Conservation (phyloP, 1,140 invertebrate species). For the Drosophila pruinosa region DNA sequence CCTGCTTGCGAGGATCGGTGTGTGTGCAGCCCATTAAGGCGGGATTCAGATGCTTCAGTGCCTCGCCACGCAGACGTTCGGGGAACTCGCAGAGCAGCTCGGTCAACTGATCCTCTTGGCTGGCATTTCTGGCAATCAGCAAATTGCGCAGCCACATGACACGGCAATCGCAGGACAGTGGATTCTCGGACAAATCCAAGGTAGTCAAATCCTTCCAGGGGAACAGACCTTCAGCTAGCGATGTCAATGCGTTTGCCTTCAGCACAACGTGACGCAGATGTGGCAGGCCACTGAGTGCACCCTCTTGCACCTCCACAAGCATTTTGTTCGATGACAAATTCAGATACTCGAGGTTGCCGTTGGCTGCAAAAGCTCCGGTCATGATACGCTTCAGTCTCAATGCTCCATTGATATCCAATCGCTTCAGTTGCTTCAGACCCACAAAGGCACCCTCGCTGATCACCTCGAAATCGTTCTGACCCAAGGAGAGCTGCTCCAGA, state of each 20-base stretch:
- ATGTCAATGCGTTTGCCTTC: slow-evolving; percentile 90
- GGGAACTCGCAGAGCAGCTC: slow-evolving; percentile 90
- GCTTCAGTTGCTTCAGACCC: slow-evolving; percentile 89
- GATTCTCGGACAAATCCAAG: slow-evolving; percentile 92
- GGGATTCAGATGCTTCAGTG: slow-evolving; percentile 87
- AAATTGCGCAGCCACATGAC: slow-evolving; percentile 92
- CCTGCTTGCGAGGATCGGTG: slow-evolving; percentile 89
- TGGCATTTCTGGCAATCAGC: slow-evolving; percentile 88
- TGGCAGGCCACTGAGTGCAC: slow-evolving; percentile 89
- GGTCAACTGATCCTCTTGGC: slow-evolving; percentile 73
- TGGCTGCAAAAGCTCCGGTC: slow-evolving; percentile 90
- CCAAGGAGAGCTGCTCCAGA: slow-evolving; percentile 91
- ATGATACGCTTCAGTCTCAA: slow-evolving; percentile 88
- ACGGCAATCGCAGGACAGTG: slow-evolving; percentile 90
- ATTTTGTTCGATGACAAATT: slow-evolving; percentile 90
- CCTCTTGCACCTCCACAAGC: slow-evolving; percentile 89
- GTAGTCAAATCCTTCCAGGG: slow-evolving; percentile 90
- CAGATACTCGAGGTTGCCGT: slow-evolving; percentile 91
- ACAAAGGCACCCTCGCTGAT: slow-evolving; percentile 89
- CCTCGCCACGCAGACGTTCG: slow-evolving; percentile 87
- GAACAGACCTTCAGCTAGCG: slow-evolving; percentile 89
- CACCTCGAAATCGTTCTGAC: slow-evolving; percentile 90
- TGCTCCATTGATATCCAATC: slow-evolving; percentile 91
- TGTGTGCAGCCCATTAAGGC: slow-evolving; percentile 92
- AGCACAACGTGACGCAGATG: slow-evolving; percentile 90